phyloP scores from a whole-genome alignment of 1,140 invertebrate species.

The Drosophila funebris region DNA sequence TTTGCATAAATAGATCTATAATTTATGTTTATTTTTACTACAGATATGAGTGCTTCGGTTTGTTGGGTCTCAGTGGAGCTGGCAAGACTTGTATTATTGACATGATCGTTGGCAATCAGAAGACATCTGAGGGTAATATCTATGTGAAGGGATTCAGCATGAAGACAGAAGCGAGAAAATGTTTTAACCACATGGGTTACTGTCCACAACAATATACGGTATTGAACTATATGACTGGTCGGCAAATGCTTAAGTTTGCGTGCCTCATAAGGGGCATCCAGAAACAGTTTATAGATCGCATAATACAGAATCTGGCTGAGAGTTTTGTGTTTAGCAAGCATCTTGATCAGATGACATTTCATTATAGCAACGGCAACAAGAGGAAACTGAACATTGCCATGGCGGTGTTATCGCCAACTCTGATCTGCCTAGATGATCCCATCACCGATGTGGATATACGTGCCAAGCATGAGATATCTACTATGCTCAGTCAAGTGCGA shows the following conservation, averaged over 20 bases:
- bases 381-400: constrained; percentile 94
- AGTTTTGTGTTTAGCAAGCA: constrained; percentile 20
- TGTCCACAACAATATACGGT: constrained; percentile 92
- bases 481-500: constrained; percentile 82
- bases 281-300: not conserved
- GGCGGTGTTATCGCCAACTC: constrained; percentile 89
- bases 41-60: constrained; percentile 90
- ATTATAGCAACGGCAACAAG: constrained; percentile 93
- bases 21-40: not conserved
- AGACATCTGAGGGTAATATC: constrained; percentile 30
- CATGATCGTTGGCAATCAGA: constrained; percentile 88
- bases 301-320: constrained; percentile 14
- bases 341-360: constrained; percentile 18
- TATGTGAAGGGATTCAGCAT: constrained; percentile 49
- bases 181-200: constrained; percentile 86
- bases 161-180: not conserved
- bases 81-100: constrained; percentile 95
- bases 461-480: constrained; percentile 95
- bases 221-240: constrained; percentile 79
- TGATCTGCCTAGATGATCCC: constrained; percentile 95
- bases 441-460: constrained; percentile 96
- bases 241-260: constrained; percentile 41
- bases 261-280: constrained; percentile 40
- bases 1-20: not conserved
- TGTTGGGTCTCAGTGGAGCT: constrained; percentile 91